These are phyloP conservation scores for Tauraco hartlaubi DNA, from an alignment of 2,797 vertebrate genomes.

Conservation along the genomic window DNA sequence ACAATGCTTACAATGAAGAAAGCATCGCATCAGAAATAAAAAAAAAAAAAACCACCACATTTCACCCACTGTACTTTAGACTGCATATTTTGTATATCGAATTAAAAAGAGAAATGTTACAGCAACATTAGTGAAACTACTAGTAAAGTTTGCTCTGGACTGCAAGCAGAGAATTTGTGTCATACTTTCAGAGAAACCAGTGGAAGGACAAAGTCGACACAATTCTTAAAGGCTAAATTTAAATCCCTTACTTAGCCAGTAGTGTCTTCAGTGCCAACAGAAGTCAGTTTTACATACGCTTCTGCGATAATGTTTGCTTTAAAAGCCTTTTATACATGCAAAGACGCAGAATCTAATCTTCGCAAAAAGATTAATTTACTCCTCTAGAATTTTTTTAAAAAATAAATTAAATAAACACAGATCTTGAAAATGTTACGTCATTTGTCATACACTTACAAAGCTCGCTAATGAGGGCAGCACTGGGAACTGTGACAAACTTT, in stretches of 20 bases:
- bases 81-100: neutral
- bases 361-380: neutral
- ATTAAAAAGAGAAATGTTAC: neutral
- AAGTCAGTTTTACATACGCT: neutral
- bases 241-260: neutral
- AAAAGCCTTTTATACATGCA: neutral
- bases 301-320: neutral
- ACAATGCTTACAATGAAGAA: neutral
- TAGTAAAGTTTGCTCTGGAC: neutral
- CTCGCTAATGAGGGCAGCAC: neutral
- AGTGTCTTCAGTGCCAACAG: neutral
- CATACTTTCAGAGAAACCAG: neutral
- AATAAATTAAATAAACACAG: neutral
- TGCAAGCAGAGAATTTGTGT: neutral
- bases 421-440: neutral
- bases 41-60: neutral
- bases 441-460: neutral
- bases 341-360: neutral
- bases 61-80: neutral
- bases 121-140: neutral
- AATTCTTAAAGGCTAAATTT: constrained; percentile 6
- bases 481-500: neutral
- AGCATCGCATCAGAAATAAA: neutral
- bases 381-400: neutral
- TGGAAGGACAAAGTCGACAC: neutral